Conservation (phyloP, 2,888 invertebrate genomes). For the Nymphalis polychloros region DNA sequence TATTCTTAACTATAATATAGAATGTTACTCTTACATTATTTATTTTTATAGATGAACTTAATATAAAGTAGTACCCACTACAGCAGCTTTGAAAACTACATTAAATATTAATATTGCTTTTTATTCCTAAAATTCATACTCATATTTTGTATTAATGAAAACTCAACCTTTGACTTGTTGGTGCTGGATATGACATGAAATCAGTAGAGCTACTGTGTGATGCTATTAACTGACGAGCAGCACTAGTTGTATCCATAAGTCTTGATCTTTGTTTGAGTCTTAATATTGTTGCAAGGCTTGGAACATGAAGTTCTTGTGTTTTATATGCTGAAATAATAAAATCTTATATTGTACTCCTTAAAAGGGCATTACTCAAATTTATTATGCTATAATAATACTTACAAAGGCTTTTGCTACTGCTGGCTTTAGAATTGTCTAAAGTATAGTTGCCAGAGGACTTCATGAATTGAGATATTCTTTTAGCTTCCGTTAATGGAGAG, state of each 20-base stretch:
- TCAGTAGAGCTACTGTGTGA: constrained; percentile 73
- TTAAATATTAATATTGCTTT: no score
- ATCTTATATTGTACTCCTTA: background rate
- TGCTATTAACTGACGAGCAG: constrained; percentile 83
- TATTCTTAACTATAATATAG: no score
- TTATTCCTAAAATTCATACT: no score
- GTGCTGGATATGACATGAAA: constrained; percentile 51
- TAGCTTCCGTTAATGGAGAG: constrained; percentile 89
- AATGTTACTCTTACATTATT: no score
- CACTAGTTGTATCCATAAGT: constrained; percentile 83
- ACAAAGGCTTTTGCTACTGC: constrained; percentile 41
- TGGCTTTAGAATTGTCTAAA: constrained; percentile 31
- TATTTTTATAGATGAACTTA: no score
- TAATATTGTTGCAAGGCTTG: constrained; percentile 83
- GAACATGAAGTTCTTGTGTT: constrained; percentile 81
- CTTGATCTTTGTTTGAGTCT: constrained; percentile 82
- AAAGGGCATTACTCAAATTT: no score
- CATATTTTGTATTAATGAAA: no score
- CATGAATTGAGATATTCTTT: constrained; percentile 83
- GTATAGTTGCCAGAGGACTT: constrained; percentile 41
- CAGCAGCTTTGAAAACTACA: no score
- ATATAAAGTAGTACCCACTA: no score
- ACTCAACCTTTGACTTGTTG: constrained; percentile 14
- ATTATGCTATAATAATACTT: constrained; percentile 32
- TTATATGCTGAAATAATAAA: constrained; percentile 55